Evolutionary conservation across 2,113 vertebrate genomes (phyloP).

Genomic region (Peromyscus polionotus): DNA sequence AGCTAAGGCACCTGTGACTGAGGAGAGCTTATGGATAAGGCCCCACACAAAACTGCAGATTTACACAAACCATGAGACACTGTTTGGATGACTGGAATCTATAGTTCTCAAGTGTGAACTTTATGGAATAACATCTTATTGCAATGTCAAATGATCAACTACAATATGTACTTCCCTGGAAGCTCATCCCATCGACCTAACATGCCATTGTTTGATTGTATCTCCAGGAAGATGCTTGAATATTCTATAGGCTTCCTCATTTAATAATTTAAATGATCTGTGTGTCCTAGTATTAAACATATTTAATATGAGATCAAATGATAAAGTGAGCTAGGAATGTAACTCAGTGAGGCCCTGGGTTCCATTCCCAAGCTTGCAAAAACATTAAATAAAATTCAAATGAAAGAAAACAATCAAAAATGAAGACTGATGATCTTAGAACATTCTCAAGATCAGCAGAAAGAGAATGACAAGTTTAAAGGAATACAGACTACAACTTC

Average conservation of each 20-base stretch:
- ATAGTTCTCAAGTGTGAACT: not conserved
- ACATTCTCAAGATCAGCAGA: not conserved
- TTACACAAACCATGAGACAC: not conserved
- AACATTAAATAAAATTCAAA: not conserved
- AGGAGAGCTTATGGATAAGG: not conserved
- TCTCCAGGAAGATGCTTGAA: not conserved
- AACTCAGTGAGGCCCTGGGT: not conserved
- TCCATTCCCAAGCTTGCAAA: not conserved
- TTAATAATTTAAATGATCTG: not conserved
- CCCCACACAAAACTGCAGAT: not conserved
- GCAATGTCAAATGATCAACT: too few species aligned
- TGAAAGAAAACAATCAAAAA: not conserved
- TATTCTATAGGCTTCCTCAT: not conserved
- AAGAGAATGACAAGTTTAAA: not conserved
- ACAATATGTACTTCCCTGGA: not conserved
- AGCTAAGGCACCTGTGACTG: not conserved
- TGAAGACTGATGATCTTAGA: not conserved
- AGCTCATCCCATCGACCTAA: accelerated
- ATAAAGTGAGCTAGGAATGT: not conserved
- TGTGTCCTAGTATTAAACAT: not conserved
- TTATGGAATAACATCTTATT: not conserved
- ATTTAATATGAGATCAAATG: not conserved
- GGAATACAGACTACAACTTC: accelerated
- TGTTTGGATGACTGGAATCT: not conserved
- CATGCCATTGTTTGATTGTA: not conserved